Percentiles rank a stretch among this genome's conserved stretches.
These are phyloP conservation scores for Channa argus DNA, from an alignment of 2,113 vertebrate genomes.

Conservation along the genomic window DNA sequence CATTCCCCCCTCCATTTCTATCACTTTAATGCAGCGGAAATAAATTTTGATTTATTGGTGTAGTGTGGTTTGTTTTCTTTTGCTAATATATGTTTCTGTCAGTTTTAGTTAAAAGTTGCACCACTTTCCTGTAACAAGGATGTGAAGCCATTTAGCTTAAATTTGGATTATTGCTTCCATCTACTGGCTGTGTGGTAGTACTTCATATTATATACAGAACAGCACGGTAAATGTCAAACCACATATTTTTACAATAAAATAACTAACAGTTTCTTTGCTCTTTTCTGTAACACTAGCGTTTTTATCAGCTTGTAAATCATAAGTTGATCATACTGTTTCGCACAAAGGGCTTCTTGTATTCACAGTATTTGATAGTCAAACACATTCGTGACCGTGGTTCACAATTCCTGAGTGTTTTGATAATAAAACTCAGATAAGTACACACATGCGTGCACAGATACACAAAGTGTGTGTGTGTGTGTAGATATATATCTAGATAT, in stretches of 20 bases:
- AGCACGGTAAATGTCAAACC: background rate
- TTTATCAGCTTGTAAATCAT: background rate
- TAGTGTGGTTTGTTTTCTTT: no score
- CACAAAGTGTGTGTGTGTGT: no score
- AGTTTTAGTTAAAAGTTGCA: no score
- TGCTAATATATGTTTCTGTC: no score
- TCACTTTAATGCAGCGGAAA: no score
- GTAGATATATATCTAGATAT: no score
- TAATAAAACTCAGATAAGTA: background rate
- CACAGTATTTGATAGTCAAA: background rate
- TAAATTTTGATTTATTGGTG: no score
- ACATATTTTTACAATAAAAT: background rate
- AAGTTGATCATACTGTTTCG: background rate
- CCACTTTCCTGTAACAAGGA: no score
- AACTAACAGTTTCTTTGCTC: background rate
- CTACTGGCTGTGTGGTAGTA: constrained; percentile 56
- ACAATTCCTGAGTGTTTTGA: background rate
- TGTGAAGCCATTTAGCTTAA: background rate
- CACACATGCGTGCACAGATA: background rate
- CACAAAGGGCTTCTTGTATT: background rate
- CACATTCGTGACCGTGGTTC: background rate
- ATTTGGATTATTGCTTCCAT: constrained; percentile 47
- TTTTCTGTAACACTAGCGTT: background rate
- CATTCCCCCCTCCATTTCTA: no score
- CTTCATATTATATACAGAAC: constrained; percentile 1